Evolutionary conservation across 2,113 vertebrate species (phyloP), one percentile per base, ranked within the genome.

Genomic region (Cygnus buccinator): DNA sequence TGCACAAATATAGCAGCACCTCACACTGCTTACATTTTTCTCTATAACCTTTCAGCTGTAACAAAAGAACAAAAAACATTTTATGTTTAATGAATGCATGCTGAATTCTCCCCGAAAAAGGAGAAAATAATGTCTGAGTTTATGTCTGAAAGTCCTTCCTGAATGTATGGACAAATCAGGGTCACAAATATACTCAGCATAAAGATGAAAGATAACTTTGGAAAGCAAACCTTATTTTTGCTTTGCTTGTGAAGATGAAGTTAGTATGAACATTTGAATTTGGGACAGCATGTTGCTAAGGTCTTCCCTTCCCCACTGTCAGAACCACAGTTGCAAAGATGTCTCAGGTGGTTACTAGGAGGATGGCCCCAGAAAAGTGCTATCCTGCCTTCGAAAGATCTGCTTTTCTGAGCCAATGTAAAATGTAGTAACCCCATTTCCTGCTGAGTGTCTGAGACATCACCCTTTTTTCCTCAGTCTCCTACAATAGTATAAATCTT

Each of bases 1-100:
- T 88, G 52, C 52, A 18, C 16, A 26, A 9, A 25, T 15, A 26
- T 17, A 37, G 44, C 57, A 37, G 33, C 70, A 52, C 37, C 21
- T 3, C 5, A 6, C 4, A 1, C n/a, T 48, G 43, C 52, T 66
- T 41, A 29, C 5, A 1, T 11, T 29, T 1, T 13, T 37, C 37
- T 43, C 44, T 29, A 2, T 35, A 12, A 46, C 23, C n/a, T 23
- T 4, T 19, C 39, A 7, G 16, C 55, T 39, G 20, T 13, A 23
- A 23, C 2, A 29, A 8, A 15, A n/a, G 55, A 35, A 20, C 33
- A 11, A 15, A 8, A 70, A 70, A 28, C 6, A 12, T 55, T 19
- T 63, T 19, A 8, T 16, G 41, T 13, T 58, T 29, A 37, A 75
- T n/a, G 18, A 82, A 50, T 14, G 17, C 11, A 10, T 55, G 20